A percentile compares a stretch with the other conserved stretches of the same genome.
Evolutionary conservation across 1,140 invertebrate species (phyloP).

Genomic region (Drosophila santomea): DNA sequence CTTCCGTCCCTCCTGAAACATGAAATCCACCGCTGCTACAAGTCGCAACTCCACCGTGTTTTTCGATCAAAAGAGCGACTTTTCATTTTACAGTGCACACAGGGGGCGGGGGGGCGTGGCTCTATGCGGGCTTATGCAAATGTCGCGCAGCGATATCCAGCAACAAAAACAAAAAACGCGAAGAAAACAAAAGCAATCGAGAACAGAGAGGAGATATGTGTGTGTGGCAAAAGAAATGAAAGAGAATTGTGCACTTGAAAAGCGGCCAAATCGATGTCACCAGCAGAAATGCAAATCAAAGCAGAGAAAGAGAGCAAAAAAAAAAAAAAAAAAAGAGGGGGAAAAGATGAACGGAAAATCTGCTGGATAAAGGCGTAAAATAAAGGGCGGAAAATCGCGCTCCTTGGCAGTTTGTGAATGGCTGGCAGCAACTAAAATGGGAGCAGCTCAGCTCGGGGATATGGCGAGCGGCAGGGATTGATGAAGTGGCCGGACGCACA

Average conservation of each 20-base stretch:
- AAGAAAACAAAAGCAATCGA: slow-evolving; percentile 38
- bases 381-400: slow-evolving; percentile 19
- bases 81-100: slow-evolving; percentile 12
- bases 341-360: slow-evolving; percentile 20
- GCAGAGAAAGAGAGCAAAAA: slow-evolving; percentile 1
- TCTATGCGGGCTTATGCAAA: slow-evolving; percentile 58
- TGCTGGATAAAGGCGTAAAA: slow-evolving; percentile 43
- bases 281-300: slow-evolving; percentile 25
- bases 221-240: slow-evolving; percentile 10
- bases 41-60: not conserved
- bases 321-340: not conserved
- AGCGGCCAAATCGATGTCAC: slow-evolving; percentile 57
- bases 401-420: slow-evolving; percentile 32
- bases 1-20: too few relatives aligned
- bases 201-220: not conserved
- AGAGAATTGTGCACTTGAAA: slow-evolving; percentile 57
- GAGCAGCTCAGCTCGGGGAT: slow-evolving; percentile 14
- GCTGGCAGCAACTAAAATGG: slow-evolving; percentile 16
- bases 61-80: not conserved
- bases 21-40: too few relatives aligned
- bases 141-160: slow-evolving; percentile 44
- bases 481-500: slow-evolving; percentile 26
- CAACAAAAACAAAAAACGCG: slow-evolving; percentile 14
- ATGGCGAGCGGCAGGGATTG: slow-evolving; percentile 16
- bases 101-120: slow-evolving; percentile 7